phyloP scores from a whole-genome alignment of 1,140 invertebrate genomes.

The Sycophaga agraensis region DNA sequence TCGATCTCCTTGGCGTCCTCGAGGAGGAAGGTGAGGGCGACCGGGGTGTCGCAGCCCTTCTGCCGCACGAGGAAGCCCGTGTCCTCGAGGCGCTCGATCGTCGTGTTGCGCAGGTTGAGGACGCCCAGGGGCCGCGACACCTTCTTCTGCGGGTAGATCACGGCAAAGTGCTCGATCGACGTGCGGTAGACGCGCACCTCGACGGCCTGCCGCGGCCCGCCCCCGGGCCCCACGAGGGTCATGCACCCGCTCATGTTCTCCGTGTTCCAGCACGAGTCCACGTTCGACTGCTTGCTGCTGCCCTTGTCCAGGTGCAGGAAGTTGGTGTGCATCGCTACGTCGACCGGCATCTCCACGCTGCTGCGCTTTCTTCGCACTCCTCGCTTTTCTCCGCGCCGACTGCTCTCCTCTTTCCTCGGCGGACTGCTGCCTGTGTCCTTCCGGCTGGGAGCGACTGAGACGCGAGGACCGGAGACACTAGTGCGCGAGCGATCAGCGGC shows the following conservation, averaged over 20 bases:
- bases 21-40: constrained; percentile 63
- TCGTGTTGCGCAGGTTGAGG: constrained; percentile 65
- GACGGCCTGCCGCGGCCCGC: constrained; percentile 63
- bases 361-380: not conserved
- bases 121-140: constrained; percentile 65
- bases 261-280: constrained; percentile 59
- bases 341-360: constrained; percentile 50
- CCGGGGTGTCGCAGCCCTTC: constrained; percentile 64
- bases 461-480: not conserved
- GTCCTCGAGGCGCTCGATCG: constrained; percentile 57
- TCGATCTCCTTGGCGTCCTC: constrained; percentile 63
- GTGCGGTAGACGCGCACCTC: constrained; percentile 68
- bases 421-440: not conserved
- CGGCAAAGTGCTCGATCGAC: constrained; percentile 68
- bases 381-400: not conserved
- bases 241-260: constrained; percentile 67
- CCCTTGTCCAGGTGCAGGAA: constrained; percentile 46
- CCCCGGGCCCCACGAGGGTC: constrained; percentile 62
- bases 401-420: not conserved
- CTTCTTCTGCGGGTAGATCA: constrained; percentile 68
- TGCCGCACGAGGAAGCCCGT: constrained; percentile 63
- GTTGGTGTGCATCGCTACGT: constrained; percentile 51
- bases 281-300: constrained; percentile 41
- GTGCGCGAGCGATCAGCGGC: not conserved
- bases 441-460: not conserved